Base-by-base conservation (phyloP, 2,888 invertebrate genomes). In the Mesodorylaimus sp. region DNA sequence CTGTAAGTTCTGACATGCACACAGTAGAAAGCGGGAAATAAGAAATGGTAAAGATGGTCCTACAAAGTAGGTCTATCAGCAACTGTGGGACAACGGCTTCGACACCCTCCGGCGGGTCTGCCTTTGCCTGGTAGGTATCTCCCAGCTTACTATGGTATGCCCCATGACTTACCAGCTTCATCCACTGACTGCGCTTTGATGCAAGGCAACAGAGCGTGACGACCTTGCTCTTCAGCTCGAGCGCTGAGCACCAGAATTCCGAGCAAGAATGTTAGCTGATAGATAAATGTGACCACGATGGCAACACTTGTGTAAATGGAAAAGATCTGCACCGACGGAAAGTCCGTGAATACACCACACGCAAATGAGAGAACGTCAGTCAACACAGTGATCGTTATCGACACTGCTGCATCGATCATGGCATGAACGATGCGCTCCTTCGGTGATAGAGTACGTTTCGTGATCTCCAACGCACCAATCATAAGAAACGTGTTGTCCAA, bases 401-500 rank as follows among this genome's bases (percentile, higher is more conserved):
- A 88, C 16, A 89, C 88, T 0, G 88, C 89, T 1, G 89, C 88
- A 68, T 89, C 89, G 47, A 84, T 81, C 64, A 88, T 75, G 71
- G 83, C 86, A 53, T 78, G 76, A 0, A 80, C 86, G 80, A 89
- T 82, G 42, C 89, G 74, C 61, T 83, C 80, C 0, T 83, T 81
- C 1, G 87, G 86, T 16, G 50, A 19, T 2, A 37, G 24, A 21
- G 27, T 19, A 2, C 64, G 59, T n/a, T 83, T 81, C 0, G 88
- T 87, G 48, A 88, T 75, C 53, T 89, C 75, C 89, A 89, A 89
- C 0, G 87, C 87, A 2, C 88, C 88, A 60, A 87, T 70, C 85
- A 91, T 86, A n/a, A 91, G 87, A 65, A 89, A 91, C 0, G 88
- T 87, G 67, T 89, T 89, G 65, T 91, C 89, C 55, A 89, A 86